Base-by-base conservation (phyloP, 2,888 invertebrate genomes). In the Thymelicus acteon region DNA sequence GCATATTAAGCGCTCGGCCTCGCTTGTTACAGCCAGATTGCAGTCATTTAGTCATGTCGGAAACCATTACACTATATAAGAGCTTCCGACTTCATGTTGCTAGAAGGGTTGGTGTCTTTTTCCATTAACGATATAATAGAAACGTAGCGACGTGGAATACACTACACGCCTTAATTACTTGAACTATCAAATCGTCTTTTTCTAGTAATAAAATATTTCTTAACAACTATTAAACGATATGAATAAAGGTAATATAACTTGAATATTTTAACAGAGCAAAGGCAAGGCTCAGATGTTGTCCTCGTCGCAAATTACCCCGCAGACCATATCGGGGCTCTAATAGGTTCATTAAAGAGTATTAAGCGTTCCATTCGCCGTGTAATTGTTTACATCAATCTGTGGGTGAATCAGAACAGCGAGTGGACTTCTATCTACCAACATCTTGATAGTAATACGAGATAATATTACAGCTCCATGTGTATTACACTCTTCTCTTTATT, bases 331-430 rank as follows among this genome's bases (percentile, higher is more conserved):
- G 5, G 61, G 47, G 7, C 40, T 47, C 61, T 61, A 68, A 68
- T 68, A 44, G 61, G 31, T 52, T 61, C 61, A 68, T 68, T 68
- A 68, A 58, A 54, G 54, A 19, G 52, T 62, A 57, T 57, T 57
- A 44, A 47, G 62, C 68, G 57, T 54, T 57, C 62, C 47, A 62
- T 19, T 62, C 40, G 68, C 54, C 62, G 57, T 31, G 47, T 47
- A 48, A 68, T 68, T 68, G 68, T 68, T 62, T 62, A 52, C 54
- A 62, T 68, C 61, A 61, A 61, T 67, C 61, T 67, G 54, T 31
- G 44, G 10, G 54, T 62, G 68, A 62, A 57, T 62, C 57, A 61
- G 62, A 49, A 49, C 52, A 10, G 24, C 31, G 12, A 6, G 31
- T 57, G 57, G 31, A 57, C 13, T 4, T 37, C 37, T 37, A 49